Evolutionary conservation across 2,888 invertebrate genomes (phyloP), one percentile per base, ranked within the genome.

Genomic region (Apocheima hispidaria): DNA sequence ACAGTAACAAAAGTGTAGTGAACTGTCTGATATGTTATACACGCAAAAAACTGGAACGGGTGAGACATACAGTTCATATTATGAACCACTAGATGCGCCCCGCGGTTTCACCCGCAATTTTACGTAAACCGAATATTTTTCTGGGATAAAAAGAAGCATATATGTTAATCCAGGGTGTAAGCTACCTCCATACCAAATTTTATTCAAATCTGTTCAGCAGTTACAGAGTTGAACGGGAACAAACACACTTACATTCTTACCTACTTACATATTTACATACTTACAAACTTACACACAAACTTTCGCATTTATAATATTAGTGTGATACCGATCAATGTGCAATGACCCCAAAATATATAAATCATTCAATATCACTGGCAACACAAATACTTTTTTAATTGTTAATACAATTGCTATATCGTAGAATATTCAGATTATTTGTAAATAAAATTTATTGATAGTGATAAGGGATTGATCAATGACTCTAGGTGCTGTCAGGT

Each of bases 401-500:
- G 10, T 28, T 28, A 7, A 28, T 28, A 16, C 28, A 16, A 4
- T 21, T 16, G 2, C n/a, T 30, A 30, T 21, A 49, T 35, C 21
- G 6, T 12, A 21, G 23, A 23, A 49, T 10, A 23, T 30, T 49
- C 49, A 21, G 49, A 49, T 36, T 14, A 36, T 9, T 4, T 14
- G 35, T 49, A 49, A 49, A 49, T 35, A 35, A 23, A 9, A 10
- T 7, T 1, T 49, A 49, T 49, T 35, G 35, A 28, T 49, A 23
- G 35, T 21, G 9, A 4, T 12, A 6, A 4, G 10, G 12, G 46
- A 33, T 46, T 20, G n/a, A 46, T 10, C 30, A 20, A 30, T 5
- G 46, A 30, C 46, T 20, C n/a, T 12, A 18, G n/a, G 44, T 28
- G 44, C 7, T 44, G 16, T 46, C 46, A 30, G 46, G 44, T 44